phyloP scores from a whole-genome alignment of 2,888 invertebrate genomes.

The Loripinus fragilis region DNA sequence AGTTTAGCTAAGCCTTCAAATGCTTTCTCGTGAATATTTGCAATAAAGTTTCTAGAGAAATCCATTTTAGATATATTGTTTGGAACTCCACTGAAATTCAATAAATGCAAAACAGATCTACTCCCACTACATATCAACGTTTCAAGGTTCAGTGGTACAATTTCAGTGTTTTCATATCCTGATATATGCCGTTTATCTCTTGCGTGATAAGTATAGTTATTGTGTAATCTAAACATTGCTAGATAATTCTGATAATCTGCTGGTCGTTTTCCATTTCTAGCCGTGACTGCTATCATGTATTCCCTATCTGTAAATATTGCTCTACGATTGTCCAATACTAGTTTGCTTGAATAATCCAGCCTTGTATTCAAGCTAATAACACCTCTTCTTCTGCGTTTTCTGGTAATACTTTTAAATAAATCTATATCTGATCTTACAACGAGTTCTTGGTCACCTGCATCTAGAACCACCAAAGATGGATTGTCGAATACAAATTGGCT shows the following conservation, averaged over 20 bases:
- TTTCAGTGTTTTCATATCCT: background rate
- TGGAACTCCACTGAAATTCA: conserved; percentile 33
- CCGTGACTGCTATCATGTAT: too few relatives aligned
- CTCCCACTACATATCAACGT: conserved; percentile 46
- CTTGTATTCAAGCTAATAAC: background rate
- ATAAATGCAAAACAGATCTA: conserved; percentile 11
- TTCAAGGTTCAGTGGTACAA: background rate
- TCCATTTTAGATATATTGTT: conserved; percentile 49
- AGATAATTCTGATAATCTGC: too few relatives aligned
- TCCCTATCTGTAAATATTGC: background rate
- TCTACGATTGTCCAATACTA: background rate
- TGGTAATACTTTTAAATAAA: background rate
- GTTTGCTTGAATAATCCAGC: background rate
- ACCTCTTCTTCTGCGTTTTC: background rate
- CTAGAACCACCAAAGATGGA: conserved; percentile 35
- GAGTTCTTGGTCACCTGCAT: conserved; percentile 38
- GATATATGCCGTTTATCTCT: background rate
- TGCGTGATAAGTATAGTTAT: too few relatives aligned
- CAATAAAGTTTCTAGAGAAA: conserved; percentile 45
- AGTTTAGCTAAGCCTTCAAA: conserved; percentile 36
- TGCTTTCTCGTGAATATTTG: conserved; percentile 6
- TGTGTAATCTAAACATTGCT: background rate
- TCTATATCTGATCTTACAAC: conserved; percentile 3
- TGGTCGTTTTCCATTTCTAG: background rate
- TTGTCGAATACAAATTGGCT: conserved; percentile 41